Evolutionary conservation across 2,888 invertebrate genomes (phyloP), one percentile per base, ranked within the genome.

Genomic region (Piscicola geometra): DNA sequence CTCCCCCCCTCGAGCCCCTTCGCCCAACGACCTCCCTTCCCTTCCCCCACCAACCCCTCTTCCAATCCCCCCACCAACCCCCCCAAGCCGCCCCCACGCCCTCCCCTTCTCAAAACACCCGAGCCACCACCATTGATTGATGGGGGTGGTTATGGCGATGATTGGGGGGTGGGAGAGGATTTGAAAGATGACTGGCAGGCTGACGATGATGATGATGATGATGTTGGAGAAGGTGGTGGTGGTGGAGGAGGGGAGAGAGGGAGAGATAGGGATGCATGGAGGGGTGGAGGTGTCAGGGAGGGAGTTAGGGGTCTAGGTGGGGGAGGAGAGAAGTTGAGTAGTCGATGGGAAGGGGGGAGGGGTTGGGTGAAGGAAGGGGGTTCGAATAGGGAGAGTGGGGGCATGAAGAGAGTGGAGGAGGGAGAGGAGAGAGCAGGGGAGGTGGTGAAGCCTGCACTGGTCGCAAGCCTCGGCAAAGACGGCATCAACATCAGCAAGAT

Each of bases 401-500:
- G n/a, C 12, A 25, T 15, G 25, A 9, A n/a, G 60, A 56, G 5
- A n/a, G 25, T 18, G 21, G n/a, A n/a, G n/a, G 60, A 15, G 21
- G 25, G 21, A n/a, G 60, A 15, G 21, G 60, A n/a, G 60, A 56
- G 25, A 56, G 60, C 5, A 21, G n/a, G 12, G 5, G 60, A 25
- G n/a, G 60, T 18, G 25, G 60, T 56, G 25, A 21, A 21, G 3
- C 60, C 5, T 5, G 60, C 21, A 47, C 12, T 47, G 9, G 50
- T 9, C 9, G 50, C 9, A 21, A 15, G 21, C 25, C n/a, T 56
- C 60, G n/a, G 60, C 25, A 56, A 56, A 21, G 60, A 56, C 21
- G 60, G 60, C n/a, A 56, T 56, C n/a, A 21, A 56, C 25, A 56
- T 56, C 60, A 56, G 25, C 60, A 56, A 56, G n/a, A 56, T 56